Evolutionary conservation across 2,888 invertebrate species (phyloP).

Genomic region (Clepsis dumicolana): DNA sequence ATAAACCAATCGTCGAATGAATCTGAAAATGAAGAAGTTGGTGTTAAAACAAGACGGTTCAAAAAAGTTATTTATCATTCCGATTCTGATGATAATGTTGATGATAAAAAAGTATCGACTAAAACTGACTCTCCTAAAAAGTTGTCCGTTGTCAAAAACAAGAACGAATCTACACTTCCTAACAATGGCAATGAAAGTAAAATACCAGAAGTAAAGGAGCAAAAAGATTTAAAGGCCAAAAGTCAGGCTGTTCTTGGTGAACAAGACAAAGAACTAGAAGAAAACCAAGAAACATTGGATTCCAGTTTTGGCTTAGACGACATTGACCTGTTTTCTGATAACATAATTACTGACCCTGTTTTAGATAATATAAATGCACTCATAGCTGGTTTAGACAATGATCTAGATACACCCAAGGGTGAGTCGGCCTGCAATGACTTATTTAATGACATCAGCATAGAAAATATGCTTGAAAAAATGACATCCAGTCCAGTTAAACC

Average conservation of each 20-base stretch:
- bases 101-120: conserved; percentile 24
- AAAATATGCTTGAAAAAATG: conserved; percentile 64
- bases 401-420: conserved; percentile 61
- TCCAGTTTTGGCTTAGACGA: conserved; percentile 67
- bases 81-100: conserved; percentile 58
- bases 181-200: background rate
- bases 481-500: conserved; percentile 45
- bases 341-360: conserved; percentile 64
- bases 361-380: conserved; percentile 73
- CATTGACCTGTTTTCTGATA: conserved; percentile 72
- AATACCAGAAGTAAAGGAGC: background rate
- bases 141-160: background rate
- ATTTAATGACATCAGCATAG: conserved; percentile 62
- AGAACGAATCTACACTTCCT: background rate
- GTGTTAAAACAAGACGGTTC: conserved; percentile 51
- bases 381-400: conserved; percentile 73
- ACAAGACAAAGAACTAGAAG: conserved; percentile 21
- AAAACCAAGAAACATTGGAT: conserved; percentile 46
- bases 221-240: conserved; percentile 26
- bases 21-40: conserved; percentile 36
- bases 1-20: conserved; percentile 34
- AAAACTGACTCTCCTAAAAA: conserved; percentile 37
- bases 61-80: conserved; percentile 64
- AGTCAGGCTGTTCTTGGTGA: background rate
- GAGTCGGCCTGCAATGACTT: conserved; percentile 56